Evolutionary conservation across 2,113 vertebrate genomes (phyloP), one percentile per base, ranked within the genome.

Genomic region (Phyllostomus discolor): DNA sequence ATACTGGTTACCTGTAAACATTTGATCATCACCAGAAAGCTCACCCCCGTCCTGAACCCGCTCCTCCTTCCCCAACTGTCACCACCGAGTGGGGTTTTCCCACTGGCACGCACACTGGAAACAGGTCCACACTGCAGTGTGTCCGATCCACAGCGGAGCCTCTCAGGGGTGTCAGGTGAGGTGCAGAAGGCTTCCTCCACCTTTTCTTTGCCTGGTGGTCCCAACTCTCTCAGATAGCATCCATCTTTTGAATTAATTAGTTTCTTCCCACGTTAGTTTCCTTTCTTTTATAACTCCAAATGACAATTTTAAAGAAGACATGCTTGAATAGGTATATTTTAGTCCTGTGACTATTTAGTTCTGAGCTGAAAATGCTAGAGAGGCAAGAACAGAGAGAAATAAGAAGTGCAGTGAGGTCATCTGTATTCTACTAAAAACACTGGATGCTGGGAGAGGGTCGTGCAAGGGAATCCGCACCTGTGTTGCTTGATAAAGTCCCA

Each of bases 251-350:
- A 90, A 38, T 28, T 14, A 24, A 72, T 89, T 33, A 62, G 35
- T 93, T 48, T 6, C 1, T 76, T 88, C 62, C n/a, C 46, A 46
- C 15, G 46, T 88, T 26, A 67, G 48, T 88, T 91, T 82, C 79
- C 66, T 73, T 67, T 67, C 28, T 48, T 62, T n/a, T 76, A 70
- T 52, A 88, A 54, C 79, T 79, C 35, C 26, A 92, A 84, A 94
- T 64, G 41, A 31, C 57, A 26, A 24, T 57, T 43, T 85, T 85
- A 43, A 90, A 94, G 35, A 73, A 70, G 46, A 79, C 3, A 52
- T 20, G 31, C 17, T 7, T 22, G 38, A 14, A 66, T 19, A 87
- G n/a, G 48, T 41, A 33, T 22, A 31, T 59, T 73, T 86, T 28
- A 69, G 41, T n/a, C 26, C 73, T 43, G 4, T 14, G 75, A 67